Percentiles rank a stretch among this genome's conserved stretches.
Conservation (phyloP, 1,140 invertebrate species). For the Druon quercuslanigerum region DNA sequence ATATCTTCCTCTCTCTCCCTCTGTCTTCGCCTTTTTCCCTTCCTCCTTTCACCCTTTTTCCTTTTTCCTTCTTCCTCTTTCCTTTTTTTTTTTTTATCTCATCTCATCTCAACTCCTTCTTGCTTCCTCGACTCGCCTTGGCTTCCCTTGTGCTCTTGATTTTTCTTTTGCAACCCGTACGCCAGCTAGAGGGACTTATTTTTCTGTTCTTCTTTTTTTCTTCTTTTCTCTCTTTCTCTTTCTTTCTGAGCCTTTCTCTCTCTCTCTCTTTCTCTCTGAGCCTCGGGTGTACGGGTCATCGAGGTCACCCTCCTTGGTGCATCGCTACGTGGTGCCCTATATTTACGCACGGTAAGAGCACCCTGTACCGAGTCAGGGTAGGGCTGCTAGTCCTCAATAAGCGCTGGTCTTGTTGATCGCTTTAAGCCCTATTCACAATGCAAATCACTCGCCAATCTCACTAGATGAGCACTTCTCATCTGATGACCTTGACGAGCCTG, state of each 20-base stretch:
- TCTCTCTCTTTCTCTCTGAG: conserved; percentile 38
- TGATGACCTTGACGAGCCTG: conserved; percentile 20
- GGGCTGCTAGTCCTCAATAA: conserved; percentile 49
- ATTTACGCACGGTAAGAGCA: conserved; percentile 59
- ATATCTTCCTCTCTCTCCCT: conserved; percentile 38
- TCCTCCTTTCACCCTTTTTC: conserved; percentile 45
- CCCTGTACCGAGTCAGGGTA: conserved; percentile 42
- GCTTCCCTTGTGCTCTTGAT: conserved; percentile 53
- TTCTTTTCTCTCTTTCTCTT: conserved; percentile 42
- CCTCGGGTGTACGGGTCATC: conserved; percentile 49
- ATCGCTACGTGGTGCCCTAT: conserved; percentile 59
- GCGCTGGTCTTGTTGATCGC: conserved; percentile 40
- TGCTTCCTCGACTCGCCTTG: conserved; percentile 33
- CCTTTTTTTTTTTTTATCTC: conserved; percentile 37
- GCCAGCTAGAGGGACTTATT: conserved; percentile 60
- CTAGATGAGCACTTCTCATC: conserved; percentile 1
- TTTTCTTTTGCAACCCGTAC: conserved; percentile 48
- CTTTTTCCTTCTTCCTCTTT: conserved; percentile 47
- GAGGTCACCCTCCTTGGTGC: conserved; percentile 54
- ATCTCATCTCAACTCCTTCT: conserved; percentile 33
- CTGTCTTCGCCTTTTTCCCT: conserved; percentile 45
- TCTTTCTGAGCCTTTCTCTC: conserved; percentile 40
- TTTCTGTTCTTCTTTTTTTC: conserved; percentile 45
- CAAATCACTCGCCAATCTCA: conserved; percentile 12
- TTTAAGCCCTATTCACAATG: conserved; percentile 45